Evolutionary conservation across 1,140 invertebrate species (phyloP), one percentile per base, ranked within the genome.

Genomic region (Saccostrea glomerata): DNA sequence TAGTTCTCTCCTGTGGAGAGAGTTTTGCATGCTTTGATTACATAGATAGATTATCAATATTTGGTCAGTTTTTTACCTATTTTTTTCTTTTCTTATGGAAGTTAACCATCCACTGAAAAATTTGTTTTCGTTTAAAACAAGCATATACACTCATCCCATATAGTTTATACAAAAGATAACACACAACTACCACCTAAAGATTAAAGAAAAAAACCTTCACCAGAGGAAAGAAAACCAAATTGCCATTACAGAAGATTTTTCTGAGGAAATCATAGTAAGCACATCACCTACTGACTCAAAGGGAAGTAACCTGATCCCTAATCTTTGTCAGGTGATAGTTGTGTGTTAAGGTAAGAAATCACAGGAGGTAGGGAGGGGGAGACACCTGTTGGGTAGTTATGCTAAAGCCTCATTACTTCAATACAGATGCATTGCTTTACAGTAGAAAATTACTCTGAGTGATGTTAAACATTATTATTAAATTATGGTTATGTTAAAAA

Each of bases 61-160:
- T 20, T 63, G 13, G 17, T 63, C 58, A 20, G 17, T 60, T 63
- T 60, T 58, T 63, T 63, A 63, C 58, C 58, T 63, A 63, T 6
- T 63, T 36, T 36, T 47, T 47, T 47, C 47, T 47, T 47, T 63
- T 63, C 58, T 20, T 20, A 20, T 63, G 58, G 58, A 20, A 20
- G 70, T 77, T 77, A 77, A 77, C 70, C 70, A 77, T 77, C 70
- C 70, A 77, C 70, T 77, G 70, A 77, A 77, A 77, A 77, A 36
- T 36, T 77, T 36, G 23, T 36, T 77, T 25, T 36, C 23, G 25
- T 77, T 30, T 36, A 36, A 77, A 23, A 77, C 23, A 77, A 36
- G 15, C 23, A 30, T 77, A 77, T 12, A 77, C 70, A 77, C 25
- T 36, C 25, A 25, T 77, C 30, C 30, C 3, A 30, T 36, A 36